A percentile compares a stretch with the other conserved stretches of the same genome.
phyloP scores from a whole-genome alignment of 35 echinoderm and acorn worm species.

The Anneissia japonica region DNA sequence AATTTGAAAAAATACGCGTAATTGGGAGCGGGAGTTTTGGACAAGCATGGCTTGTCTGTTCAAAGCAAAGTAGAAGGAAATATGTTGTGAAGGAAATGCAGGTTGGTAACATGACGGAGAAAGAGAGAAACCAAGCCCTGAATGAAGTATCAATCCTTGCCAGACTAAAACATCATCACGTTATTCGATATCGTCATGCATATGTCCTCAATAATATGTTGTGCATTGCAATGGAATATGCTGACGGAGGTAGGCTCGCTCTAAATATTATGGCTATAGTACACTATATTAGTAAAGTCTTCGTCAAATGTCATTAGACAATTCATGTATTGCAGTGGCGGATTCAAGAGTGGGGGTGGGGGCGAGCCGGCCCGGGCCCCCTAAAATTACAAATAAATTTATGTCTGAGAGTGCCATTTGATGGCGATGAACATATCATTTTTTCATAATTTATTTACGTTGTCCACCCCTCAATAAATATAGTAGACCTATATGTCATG shows the following conservation, averaged over 20 bases:
- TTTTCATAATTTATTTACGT: too few species aligned
- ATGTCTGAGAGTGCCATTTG: too few species aligned
- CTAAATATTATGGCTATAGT: too few species aligned
- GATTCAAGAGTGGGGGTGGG: too few species aligned
- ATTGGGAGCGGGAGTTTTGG: constrained; percentile 72
- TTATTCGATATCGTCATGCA: constrained; percentile 67
- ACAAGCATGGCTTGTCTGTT: constrained; percentile 67
- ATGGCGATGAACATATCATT: too few species aligned
- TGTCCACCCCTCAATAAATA: too few species aligned
- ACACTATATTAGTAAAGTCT: too few species aligned
- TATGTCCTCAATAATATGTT: constrained; percentile 35
- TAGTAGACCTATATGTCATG: too few species aligned
- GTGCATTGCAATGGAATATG: constrained; percentile 78
- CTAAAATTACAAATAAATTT: too few species aligned
- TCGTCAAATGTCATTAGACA: too few species aligned
- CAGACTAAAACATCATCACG: constrained; percentile 74
- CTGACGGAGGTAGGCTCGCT: constrained; percentile 55
- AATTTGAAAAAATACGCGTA: constrained; percentile 36
- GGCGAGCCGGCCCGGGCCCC: too few species aligned
- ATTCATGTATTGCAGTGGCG: too few species aligned
- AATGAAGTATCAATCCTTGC: constrained; percentile 91
- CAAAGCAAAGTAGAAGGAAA: constrained; percentile 47
- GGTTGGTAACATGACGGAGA: constrained; percentile 43
- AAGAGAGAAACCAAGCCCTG: constrained; percentile 66
- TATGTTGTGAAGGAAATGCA: constrained; percentile 81